Conservation (phyloP, 2,113 vertebrate species). For the Catharus fuscescens region DNA sequence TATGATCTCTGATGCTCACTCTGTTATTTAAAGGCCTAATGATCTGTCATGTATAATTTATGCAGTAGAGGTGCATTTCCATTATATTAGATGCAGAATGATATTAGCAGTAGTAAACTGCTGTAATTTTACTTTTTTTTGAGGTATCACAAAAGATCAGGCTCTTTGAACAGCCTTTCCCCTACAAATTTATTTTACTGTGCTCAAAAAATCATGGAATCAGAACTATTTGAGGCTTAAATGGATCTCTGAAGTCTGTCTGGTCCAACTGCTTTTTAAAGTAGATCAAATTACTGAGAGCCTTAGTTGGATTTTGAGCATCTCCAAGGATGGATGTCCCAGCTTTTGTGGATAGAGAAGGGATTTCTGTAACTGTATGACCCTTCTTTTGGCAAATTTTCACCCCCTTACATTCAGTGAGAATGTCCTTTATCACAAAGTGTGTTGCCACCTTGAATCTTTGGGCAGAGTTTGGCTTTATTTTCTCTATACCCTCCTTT, state of each 20-base stretch:
- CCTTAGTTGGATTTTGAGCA: not conserved
- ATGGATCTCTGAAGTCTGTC: not conserved
- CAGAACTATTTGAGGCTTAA: not conserved
- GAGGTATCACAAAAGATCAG: conserved; percentile 1
- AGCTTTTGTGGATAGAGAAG: not conserved
- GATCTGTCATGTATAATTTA: conserved; percentile 67
- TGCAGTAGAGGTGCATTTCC: conserved; percentile 42
- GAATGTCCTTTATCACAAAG: not conserved
- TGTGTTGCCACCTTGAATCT: not conserved
- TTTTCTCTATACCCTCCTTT: not conserved
- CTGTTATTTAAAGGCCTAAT: conserved; percentile 65
- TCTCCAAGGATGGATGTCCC: not conserved
- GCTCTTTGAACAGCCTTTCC: not conserved
- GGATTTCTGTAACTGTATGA: not conserved
- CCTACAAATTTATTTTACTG: not conserved
- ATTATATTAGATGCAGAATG: conserved; percentile 41
- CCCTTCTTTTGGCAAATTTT: not conserved
- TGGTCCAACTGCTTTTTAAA: not conserved
- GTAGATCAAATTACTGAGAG: not conserved
- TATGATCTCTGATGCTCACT: not conserved
- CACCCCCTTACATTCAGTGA: not conserved
- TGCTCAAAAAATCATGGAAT: not conserved
- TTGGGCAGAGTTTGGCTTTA: not conserved
- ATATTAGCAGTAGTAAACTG: conserved; percentile 44
- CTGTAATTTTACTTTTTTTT: conserved; percentile 16